Conservation (phyloP, 2,113 vertebrate species). For the Nibea coibor region DNA sequence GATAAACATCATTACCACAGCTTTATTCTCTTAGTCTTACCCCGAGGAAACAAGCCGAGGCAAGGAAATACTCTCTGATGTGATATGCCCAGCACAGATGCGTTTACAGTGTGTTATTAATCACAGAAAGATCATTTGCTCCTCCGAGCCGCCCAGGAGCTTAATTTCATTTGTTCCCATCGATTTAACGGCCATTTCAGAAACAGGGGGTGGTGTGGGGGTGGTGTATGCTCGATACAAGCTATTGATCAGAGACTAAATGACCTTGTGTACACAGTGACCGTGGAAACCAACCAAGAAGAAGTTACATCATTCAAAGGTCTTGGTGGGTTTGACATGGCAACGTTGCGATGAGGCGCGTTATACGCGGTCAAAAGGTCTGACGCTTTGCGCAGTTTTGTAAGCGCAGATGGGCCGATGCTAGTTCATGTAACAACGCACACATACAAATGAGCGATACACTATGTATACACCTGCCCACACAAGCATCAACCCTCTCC, state of each 20-base stretch:
- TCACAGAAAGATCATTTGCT: constrained; percentile 79
- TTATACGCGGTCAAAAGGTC: constrained; percentile 17
- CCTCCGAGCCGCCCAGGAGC: constrained; percentile 75
- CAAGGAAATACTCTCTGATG: constrained; percentile 70
- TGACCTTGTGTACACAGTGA: constrained; percentile 80
- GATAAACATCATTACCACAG: constrained; percentile 68
- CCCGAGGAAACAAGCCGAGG: constrained; percentile 60
- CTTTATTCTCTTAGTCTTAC: constrained; percentile 62
- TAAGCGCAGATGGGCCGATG: constrained; percentile 7
- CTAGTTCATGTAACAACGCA: background rate
- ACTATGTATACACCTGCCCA: constrained; percentile 29
- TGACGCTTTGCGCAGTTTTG: constrained; percentile 3
- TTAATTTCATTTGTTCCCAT: constrained; percentile 84
- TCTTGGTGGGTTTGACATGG: constrained; percentile 19
- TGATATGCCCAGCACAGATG: constrained; percentile 63
- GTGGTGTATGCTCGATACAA: constrained; percentile 70
- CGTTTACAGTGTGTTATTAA: constrained; percentile 81
- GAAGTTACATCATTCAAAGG: constrained; percentile 59
- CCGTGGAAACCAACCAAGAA: constrained; percentile 50
- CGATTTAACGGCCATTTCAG: constrained; percentile 81
- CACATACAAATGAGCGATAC: constrained; percentile 29
- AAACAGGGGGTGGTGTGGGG: constrained; percentile 60
- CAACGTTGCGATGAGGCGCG: background rate
- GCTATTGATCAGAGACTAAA: constrained; percentile 80
- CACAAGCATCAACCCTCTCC: constrained; percentile 33